Evolutionary conservation across 53 echinoderm and acorn worm genomes (phyloP).

Genomic region (Echinometra lucunter): DNA sequence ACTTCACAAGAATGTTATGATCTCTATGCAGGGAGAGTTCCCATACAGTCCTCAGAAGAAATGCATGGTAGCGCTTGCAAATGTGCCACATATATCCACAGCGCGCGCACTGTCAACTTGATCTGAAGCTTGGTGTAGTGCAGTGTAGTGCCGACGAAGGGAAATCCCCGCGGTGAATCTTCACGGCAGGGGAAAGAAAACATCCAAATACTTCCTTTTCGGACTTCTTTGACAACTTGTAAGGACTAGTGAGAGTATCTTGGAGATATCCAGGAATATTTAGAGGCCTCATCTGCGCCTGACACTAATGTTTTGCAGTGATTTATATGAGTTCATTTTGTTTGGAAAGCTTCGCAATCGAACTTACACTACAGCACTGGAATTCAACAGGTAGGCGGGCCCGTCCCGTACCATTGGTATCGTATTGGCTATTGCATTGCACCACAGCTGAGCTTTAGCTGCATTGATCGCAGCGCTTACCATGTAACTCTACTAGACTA

Average conservation of each 20-base stretch:
- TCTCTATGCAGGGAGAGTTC: too few relatives aligned
- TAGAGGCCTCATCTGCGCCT: background rate
- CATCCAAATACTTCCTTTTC: background rate
- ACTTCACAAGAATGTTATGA: too few relatives aligned
- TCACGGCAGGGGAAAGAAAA: background rate
- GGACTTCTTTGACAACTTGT: background rate
- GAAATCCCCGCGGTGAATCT: conserved; percentile 15
- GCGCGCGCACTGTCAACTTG: too few relatives aligned
- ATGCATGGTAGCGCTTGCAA: too few relatives aligned
- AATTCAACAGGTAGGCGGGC: conserved; percentile 9
- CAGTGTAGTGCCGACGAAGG: background rate
- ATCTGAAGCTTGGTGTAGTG: too few relatives aligned
- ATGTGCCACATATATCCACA: too few relatives aligned
- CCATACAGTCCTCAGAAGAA: too few relatives aligned
- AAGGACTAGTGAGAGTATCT: background rate
- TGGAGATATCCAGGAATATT: background rate
- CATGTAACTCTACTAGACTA: background rate
- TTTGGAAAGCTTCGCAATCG: background rate
- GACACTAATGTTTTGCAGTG: conserved; percentile 6
- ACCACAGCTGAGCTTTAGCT: background rate
- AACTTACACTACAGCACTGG: background rate
- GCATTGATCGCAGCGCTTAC: background rate
- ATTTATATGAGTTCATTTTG: background rate
- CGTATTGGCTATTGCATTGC: background rate
- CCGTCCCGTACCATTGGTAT: background rate